Evolutionary conservation across 2,113 vertebrate genomes (phyloP).

Genomic region (Vulpes lagopus): DNA sequence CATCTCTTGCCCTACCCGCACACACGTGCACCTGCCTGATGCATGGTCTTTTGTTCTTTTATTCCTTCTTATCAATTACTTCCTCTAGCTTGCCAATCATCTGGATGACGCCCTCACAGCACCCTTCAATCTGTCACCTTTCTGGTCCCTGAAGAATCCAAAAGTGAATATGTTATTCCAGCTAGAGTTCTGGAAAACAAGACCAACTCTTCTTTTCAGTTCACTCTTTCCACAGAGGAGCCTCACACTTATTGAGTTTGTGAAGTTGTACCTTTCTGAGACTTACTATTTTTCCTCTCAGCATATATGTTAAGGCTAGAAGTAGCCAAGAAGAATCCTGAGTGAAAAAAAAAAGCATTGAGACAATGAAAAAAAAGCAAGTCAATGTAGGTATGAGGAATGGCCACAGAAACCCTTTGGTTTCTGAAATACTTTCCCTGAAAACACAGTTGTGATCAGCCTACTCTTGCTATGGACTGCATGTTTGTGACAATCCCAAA

Average conservation of each 20-base stretch:
- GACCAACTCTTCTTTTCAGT: neutral
- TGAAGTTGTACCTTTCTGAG: neutral
- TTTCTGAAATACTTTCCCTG: neutral
- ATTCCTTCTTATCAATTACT: conserved; percentile 67
- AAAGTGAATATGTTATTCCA: conserved; percentile 46
- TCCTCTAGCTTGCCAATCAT: conserved; percentile 69
- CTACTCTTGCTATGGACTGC: neutral
- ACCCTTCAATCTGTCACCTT: conserved; percentile 68
- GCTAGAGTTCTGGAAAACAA: conserved; percentile 26
- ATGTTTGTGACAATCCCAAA: neutral
- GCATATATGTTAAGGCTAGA: neutral
- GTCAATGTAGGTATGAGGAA: neutral
- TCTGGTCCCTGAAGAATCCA: neutral
- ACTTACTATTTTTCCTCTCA: neutral
- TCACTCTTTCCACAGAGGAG: neutral
- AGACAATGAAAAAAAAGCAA: no score
- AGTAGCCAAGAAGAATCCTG: neutral
- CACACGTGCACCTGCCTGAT: neutral
- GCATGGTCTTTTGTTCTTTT: conserved; percentile 47
- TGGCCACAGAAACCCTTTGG: neutral
- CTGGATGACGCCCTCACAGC: neutral
- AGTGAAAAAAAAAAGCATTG: neutral
- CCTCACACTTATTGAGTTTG: neutral
- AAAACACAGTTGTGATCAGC: neutral
- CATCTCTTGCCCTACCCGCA: neutral